A percentile compares a stretch with the other conserved stretches of the same genome.
phyloP scores from a whole-genome alignment of 53 echinoderm and acorn worm genomes.

The Apostichopus leukothele region DNA sequence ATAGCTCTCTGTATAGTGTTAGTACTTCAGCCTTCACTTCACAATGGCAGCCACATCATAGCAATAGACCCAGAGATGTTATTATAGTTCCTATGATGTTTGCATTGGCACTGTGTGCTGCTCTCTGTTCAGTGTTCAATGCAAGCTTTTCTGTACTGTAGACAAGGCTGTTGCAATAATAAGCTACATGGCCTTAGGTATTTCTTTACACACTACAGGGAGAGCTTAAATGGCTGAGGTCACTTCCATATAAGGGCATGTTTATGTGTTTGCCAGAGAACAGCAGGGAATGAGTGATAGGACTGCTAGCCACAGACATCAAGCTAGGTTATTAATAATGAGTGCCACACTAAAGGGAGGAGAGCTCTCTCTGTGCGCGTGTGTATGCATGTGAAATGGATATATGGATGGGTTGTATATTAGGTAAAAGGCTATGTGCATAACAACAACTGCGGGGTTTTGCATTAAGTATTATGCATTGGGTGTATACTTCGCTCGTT shows the following conservation, averaged over 20 bases:
- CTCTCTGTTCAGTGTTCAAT: neutral
- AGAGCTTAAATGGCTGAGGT: constrained; percentile 46
- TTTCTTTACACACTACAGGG: constrained; percentile 30
- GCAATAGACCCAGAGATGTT: no score
- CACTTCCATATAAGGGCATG: constrained; percentile 50
- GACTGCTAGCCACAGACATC: constrained; percentile 7
- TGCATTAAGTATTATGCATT: neutral
- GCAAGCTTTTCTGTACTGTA: neutral
- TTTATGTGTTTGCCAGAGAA: constrained; percentile 36
- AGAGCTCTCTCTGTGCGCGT: neutral
- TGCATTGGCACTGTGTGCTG: neutral
- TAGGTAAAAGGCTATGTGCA: no score
- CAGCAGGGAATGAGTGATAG: constrained; percentile 43
- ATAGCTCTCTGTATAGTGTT: neutral
- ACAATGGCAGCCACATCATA: no score
- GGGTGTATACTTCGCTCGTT: neutral
- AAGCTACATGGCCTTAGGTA: constrained; percentile 18
- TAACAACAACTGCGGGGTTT: no score
- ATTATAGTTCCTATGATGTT: neutral
- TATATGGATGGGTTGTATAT: neutral
- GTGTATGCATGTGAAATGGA: neutral
- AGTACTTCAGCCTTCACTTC: no score
- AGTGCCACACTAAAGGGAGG: neutral
- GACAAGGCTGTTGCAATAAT: constrained; percentile 1
- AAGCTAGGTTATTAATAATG: constrained; percentile 17